Conservation (phyloP, 2,113 vertebrate genomes). For the Sphyrna mokarran region DNA sequence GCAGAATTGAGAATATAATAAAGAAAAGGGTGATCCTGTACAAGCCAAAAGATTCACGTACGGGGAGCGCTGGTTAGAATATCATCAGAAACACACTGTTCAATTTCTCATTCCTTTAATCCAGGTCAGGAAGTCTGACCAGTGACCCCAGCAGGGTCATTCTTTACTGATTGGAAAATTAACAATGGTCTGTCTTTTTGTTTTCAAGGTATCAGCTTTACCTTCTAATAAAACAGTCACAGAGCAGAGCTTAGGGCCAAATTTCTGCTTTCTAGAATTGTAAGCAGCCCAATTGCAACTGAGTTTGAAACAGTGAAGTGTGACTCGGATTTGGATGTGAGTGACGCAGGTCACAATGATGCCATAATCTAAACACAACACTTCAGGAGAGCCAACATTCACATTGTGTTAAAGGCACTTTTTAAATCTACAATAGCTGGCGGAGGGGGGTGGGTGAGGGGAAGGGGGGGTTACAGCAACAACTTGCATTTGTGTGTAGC, state of each 20-base stretch:
- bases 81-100: background rate
- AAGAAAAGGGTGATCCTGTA: background rate
- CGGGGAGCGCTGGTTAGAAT: background rate
- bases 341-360: background rate
- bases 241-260: background rate
- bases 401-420: background rate
- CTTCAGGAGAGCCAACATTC: background rate
- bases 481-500: background rate
- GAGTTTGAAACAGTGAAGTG: background rate
- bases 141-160: too few species aligned
- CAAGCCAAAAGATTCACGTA: too few species aligned
- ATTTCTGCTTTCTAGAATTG: background rate
- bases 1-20: background rate
- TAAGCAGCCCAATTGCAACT: background rate
- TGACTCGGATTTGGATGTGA: background rate
- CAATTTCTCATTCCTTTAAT: background rate
- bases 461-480: background rate
- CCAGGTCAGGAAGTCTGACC: background rate
- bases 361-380: background rate
- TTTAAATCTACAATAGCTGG: background rate
- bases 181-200: background rate
- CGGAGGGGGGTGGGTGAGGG: too few species aligned
- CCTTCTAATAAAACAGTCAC: background rate
- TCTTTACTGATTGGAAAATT: too few species aligned
- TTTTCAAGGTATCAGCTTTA: background rate